Conservation (phyloP, 2,113 vertebrate species). For the Aepyceros melampus region DNA sequence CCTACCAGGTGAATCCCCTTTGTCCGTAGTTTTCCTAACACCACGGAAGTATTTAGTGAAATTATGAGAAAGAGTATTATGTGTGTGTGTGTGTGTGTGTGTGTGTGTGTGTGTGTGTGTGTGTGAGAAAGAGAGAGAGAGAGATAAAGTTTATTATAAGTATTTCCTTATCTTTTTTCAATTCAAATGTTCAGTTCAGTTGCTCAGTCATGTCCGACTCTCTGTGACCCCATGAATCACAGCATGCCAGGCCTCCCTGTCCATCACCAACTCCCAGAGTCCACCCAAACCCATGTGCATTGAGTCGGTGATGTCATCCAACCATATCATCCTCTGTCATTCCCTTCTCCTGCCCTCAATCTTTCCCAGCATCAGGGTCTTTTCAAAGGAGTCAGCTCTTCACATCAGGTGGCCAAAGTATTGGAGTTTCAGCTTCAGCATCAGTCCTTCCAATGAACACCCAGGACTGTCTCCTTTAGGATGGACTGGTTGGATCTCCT, state of each 20-base stretch:
- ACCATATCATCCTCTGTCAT: background rate
- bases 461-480: background rate
- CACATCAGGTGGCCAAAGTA: background rate
- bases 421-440: background rate
- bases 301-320: background rate
- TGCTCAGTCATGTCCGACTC: accelerated
- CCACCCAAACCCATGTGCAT: background rate
- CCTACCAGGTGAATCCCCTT: background rate
- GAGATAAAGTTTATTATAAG: background rate
- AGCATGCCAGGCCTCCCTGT: background rate
- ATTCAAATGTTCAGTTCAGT: background rate
- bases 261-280: background rate
- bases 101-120: background rate
- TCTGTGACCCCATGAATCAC: background rate
- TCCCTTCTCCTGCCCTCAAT: background rate
- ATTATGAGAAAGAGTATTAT: background rate
- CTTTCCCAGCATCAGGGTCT: background rate
- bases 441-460: background rate
- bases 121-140: background rate
- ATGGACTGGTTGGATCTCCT: background rate
- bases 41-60: background rate
- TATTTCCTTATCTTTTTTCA: background rate
- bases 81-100: background rate
- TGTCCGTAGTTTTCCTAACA: background rate
- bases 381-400: background rate